Percentiles rank a stretch among this genome's conserved stretches.
These are phyloP conservation scores for Potamarius usumacintae DNA, from an alignment of 2,113 vertebrate species.

Conservation along the genomic window DNA sequence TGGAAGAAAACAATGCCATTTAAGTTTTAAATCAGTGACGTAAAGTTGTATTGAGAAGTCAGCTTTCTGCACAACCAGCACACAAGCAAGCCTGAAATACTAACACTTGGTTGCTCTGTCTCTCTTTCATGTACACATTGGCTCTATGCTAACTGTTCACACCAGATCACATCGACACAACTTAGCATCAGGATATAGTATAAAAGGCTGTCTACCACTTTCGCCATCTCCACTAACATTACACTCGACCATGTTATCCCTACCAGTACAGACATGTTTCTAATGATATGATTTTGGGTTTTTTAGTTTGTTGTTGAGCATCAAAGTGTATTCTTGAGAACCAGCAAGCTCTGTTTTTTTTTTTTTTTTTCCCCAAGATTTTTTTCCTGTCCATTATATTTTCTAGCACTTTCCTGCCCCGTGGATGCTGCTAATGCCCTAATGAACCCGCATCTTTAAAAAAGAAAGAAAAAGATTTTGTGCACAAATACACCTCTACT, in stretches of 20 bases:
- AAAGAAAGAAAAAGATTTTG: neutral
- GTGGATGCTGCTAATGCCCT: neutral
- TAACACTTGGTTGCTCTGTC: neutral
- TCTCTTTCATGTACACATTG: neutral
- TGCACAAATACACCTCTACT: neutral
- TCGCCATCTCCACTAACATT: neutral
- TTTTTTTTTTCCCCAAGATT: neutral
- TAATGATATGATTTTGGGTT: neutral
- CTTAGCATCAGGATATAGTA: neutral
- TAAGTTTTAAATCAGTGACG: neutral
- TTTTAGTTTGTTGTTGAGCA: neutral
- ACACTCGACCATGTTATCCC: neutral
- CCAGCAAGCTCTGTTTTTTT: neutral
- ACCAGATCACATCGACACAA: neutral
- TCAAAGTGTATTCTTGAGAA: neutral
- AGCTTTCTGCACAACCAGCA: neutral
- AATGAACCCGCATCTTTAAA: neutral
- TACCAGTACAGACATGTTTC: neutral
- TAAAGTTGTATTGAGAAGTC: neutral
- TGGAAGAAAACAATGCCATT: neutral
- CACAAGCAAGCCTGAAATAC: neutral
- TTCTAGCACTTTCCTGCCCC: neutral
- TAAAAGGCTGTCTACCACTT: neutral
- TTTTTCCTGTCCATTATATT: neutral
- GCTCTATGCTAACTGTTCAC: neutral